These are phyloP conservation scores for Andrena hattorfiana DNA, from an alignment of 2,888 invertebrate species.

Conservation along the genomic window DNA sequence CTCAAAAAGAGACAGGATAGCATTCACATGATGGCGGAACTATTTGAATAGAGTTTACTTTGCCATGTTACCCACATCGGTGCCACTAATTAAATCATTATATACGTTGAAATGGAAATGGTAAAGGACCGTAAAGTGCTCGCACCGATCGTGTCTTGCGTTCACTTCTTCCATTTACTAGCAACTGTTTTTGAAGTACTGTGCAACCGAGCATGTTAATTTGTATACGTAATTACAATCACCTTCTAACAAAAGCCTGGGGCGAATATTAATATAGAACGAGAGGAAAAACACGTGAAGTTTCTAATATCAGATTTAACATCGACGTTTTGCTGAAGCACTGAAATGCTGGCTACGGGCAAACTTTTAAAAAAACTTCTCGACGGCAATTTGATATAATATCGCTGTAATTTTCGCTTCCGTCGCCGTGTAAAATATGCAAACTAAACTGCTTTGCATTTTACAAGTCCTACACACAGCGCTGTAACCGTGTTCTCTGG, in stretches of 20 bases:
- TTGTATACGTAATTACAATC: background rate
- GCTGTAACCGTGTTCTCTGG: slow-evolving; percentile 1
- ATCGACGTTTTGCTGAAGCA: background rate
- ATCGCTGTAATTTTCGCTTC: slow-evolving; percentile 10
- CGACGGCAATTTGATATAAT: slow-evolving; percentile 1
- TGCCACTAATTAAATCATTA: no score
- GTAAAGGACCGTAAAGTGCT: no score
- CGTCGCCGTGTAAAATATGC: slow-evolving; percentile 11
- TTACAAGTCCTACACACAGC: slow-evolving; percentile 5
- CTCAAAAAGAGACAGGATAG: no score
- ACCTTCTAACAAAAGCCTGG: background rate
- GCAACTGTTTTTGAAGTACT: background rate
- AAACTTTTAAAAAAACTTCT: slow-evolving; percentile 1
- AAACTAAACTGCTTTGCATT: slow-evolving; percentile 12
- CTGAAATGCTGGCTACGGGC: background rate
- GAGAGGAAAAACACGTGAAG: background rate
- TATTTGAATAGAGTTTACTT: no score
- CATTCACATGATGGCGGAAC: no score
- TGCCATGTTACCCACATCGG: no score
- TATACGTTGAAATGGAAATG: no score
- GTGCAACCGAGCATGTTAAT: background rate
- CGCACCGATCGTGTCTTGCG: background rate
- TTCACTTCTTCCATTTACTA: background rate
- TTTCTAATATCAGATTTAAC: background rate
- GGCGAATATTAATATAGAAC: background rate